Evolutionary conservation across 64 coral and sea anemone species (phyloP), one percentile per base, ranked within the genome.

Genomic region (Actinia tenebrosa): DNA sequence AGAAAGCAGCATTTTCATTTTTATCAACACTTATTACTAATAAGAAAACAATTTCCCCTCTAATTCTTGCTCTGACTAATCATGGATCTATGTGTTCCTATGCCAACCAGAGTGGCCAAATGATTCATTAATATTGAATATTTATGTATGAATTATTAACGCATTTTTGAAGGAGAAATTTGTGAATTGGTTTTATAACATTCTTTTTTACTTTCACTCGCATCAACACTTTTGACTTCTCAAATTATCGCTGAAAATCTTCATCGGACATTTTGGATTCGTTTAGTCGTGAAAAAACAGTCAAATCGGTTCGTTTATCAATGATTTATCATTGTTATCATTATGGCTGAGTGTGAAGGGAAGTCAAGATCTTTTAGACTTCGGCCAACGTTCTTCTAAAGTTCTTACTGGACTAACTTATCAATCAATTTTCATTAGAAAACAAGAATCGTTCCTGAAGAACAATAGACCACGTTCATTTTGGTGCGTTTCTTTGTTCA

Each of bases 391-490:
- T 50, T 50, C 7, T 50, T 50, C 47, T 8, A 22, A 23, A 4
- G 22, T 66, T 66, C 18, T n/a, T 66, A 19, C 63, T 66, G 22
- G 19, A 22, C 17, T 19, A 3, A 10, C 3, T 3, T 3, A 5
- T 5, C 22, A 3, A 23, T 64, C 3, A 23, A 66, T n/a, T 66
- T 66, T 66, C 5, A 66, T 66, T 66, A 3, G 22, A 66, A 66
- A 66, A 66, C 5, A 66, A 66, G 63, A 66, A 66, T 22, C 4
- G 63, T 19, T 66, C 5, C 19, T 66, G 22, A 14, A 42, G 26
- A 81, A 81, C 79, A 81, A 81, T 53, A 81, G 79, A 81, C 43
- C 79, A 81, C 79, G 79, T 81, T 81, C 79, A 81, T 53, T 81
- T 81, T 81, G 23, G 43, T 16, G 42, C 16, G 22, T 50, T 81